Evolutionary conservation across 1,140 invertebrate species (phyloP).

Genomic region (Papilio machaon): DNA sequence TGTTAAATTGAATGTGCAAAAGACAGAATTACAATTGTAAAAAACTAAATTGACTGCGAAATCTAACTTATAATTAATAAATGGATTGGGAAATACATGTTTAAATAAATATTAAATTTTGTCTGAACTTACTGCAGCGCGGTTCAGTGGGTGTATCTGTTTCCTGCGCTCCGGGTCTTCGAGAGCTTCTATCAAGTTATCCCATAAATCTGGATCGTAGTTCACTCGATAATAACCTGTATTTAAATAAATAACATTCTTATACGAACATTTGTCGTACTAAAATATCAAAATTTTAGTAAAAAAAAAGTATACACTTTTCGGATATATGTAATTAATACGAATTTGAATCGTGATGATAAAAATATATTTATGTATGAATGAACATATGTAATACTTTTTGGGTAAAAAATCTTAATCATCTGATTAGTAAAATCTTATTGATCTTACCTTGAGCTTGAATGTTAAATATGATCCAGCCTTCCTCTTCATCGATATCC

Average conservation of each 20-base stretch:
- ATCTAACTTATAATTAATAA: no score
- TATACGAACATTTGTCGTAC: not conserved
- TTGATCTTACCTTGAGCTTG: conserved; percentile 82
- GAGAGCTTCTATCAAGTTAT: conserved; percentile 78
- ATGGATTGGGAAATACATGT: no score
- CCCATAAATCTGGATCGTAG: conserved; percentile 83
- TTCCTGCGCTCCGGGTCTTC: conserved; percentile 64
- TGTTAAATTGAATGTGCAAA: no score
- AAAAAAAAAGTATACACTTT: no score
- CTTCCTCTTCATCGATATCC: conserved; percentile 63
- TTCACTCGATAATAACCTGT: conserved; percentile 82
- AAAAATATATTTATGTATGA: no score
- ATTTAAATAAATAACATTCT: not conserved
- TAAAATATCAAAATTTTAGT: not conserved
- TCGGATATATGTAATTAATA: no score
- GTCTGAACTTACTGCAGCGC: conserved; percentile 82
- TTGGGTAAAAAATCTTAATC: no score
- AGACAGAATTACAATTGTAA: no score
- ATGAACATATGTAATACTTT: no score
- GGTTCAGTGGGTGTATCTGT: conserved; percentile 83
- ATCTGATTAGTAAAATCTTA: not conserved
- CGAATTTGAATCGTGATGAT: no score
- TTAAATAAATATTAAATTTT: not conserved
- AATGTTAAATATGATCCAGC: conserved; percentile 87
- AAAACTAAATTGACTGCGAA: no score